Conservation (phyloP, 1,140 invertebrate species). For the Zaprionus davidi region DNA sequence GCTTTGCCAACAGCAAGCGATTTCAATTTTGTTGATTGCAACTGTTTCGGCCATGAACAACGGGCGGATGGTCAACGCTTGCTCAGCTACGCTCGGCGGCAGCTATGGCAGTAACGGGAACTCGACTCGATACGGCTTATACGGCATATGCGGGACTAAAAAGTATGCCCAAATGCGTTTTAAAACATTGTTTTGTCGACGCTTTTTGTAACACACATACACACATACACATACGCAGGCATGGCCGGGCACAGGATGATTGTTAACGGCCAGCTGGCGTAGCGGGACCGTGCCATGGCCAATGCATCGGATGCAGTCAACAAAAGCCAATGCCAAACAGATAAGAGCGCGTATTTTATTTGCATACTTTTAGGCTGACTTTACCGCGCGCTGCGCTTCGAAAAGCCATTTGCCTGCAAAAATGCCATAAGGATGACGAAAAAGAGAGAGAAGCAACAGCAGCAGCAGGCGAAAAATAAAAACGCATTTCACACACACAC, state of each 20-base stretch:
- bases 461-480: slow-evolving; percentile 21
- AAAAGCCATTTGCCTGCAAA: slow-evolving; percentile 75
- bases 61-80: slow-evolving; percentile 16
- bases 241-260: slow-evolving; percentile 11
- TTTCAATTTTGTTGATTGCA: slow-evolving; percentile 79
- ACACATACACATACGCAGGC: neutral
- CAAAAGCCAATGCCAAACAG: slow-evolving; percentile 80
- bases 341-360: slow-evolving; percentile 82
- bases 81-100: slow-evolving; percentile 7
- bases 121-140: slow-evolving; percentile 62
- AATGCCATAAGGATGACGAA: slow-evolving; percentile 63
- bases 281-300: slow-evolving; percentile 7
- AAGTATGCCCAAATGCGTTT: slow-evolving; percentile 80
- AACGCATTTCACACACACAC: slow-evolving; percentile 19
- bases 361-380: slow-evolving; percentile 82
- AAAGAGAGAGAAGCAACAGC: slow-evolving; percentile 40
- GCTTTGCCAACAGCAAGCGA: slow-evolving; percentile 60
- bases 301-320: slow-evolving; percentile 36
- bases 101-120: neutral
- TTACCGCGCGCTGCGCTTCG: slow-evolving; percentile 60
- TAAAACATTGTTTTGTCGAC: slow-evolving; percentile 76
- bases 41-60: slow-evolving; percentile 11
- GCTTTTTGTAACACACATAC: slow-evolving; percentile 39
- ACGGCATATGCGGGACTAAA: slow-evolving; percentile 62
- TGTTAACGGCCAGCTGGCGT: slow-evolving; percentile 42